These are phyloP conservation scores for Apostichopus californicus DNA, from an alignment of 35 echinoderm and acorn worm species.

Conservation along the genomic window DNA sequence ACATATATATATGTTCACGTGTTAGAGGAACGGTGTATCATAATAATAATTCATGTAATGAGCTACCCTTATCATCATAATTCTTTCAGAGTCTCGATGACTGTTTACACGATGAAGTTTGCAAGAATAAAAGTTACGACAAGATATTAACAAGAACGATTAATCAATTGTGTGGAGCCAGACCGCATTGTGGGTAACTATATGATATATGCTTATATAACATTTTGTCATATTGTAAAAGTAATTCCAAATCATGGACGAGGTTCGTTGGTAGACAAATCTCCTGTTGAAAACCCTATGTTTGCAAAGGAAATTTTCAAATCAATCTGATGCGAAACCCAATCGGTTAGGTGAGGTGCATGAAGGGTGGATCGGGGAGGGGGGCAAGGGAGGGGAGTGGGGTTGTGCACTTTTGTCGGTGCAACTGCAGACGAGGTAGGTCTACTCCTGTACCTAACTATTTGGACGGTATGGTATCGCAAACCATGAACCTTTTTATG, in stretches of 20 bases:
- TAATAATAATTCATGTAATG: neutral
- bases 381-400: neutral
- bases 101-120: neutral
- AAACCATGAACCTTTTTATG: neutral
- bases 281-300: neutral
- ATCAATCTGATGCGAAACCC: neutral
- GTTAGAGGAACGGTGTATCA: neutral
- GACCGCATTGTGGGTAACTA: conserved; percentile 2
- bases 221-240: neutral
- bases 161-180: neutral
- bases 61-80: neutral
- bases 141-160: neutral
- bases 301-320: neutral
- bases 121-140: neutral
- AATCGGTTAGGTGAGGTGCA: neutral
- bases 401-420: neutral
- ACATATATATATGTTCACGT: no score
- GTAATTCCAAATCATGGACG: neutral
- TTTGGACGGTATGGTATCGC: neutral
- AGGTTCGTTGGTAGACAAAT: neutral
- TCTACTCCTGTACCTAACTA: neutral
- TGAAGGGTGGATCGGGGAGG: neutral
- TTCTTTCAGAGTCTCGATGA: conserved; percentile 6
- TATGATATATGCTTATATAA: neutral
- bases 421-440: neutral